phyloP scores from a whole-genome alignment of 2,888 invertebrate species.

The Megaustenia siamemsis region DNA sequence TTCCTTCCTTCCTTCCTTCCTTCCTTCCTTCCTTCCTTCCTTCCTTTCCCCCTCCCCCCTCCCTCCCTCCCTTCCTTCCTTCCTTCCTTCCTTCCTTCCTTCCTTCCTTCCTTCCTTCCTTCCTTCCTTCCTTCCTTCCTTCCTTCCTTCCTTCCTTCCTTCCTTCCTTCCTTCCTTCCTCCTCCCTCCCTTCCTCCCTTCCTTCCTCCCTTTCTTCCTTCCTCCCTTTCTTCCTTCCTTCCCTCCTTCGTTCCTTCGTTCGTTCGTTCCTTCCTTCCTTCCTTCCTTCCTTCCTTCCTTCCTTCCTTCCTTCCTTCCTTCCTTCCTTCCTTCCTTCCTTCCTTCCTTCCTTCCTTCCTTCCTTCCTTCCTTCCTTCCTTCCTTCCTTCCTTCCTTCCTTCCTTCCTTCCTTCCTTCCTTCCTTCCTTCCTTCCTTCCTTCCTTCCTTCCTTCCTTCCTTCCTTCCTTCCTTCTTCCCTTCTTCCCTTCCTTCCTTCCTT shows the following conservation, averaged over 20 bases:
- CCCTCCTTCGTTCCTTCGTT: constrained; percentile 44
- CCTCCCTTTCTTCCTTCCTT: constrained; percentile 29
- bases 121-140: constrained; percentile 27
- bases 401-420: background rate
- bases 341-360: constrained; percentile 49
- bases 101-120: no score
- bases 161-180: constrained; percentile 28
- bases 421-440: background rate
- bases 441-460: background rate
- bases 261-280: background rate
- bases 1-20: no score
- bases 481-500: background rate
- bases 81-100: no score
- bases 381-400: background rate
- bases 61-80: no score
- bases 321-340: constrained; percentile 57
- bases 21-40: no score
- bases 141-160: constrained; percentile 6
- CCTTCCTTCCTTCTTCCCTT: background rate
- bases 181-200: constrained; percentile 23
- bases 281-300: constrained; percentile 43
- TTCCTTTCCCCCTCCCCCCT: no score
- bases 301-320: constrained; percentile 59
- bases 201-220: constrained; percentile 20
- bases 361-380: background rate